A percentile compares a stretch with the other conserved stretches of the same genome.
Conservation (phyloP, 2,797 vertebrate genomes). For the Fringilla coelebs region DNA sequence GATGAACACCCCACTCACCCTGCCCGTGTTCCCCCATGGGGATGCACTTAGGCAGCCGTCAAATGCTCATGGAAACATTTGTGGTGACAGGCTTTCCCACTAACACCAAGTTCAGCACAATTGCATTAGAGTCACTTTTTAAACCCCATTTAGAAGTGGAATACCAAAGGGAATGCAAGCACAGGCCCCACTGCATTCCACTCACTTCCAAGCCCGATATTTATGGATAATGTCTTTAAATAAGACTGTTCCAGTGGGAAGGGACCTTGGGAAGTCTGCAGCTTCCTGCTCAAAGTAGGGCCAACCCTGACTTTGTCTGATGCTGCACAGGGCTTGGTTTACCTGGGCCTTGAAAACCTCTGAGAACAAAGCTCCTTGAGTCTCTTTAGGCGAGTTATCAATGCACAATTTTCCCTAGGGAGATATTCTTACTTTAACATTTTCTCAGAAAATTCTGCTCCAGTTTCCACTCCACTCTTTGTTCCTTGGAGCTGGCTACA, state of each 20-base stretch:
- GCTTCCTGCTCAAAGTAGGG: not conserved
- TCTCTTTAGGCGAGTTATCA: not conserved
- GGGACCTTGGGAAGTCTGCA: not conserved
- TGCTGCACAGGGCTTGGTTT: not conserved
- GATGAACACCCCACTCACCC: not conserved
- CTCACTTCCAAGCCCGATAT: not conserved
- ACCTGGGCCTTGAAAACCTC: not conserved
- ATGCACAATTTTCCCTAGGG: not conserved
- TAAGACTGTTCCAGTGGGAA: not conserved
- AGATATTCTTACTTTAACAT: not conserved
- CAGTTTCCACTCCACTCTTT: not conserved
- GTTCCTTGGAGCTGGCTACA: not conserved
- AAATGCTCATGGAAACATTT: not conserved
- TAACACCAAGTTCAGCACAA: not conserved
- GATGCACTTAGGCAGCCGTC: not conserved
- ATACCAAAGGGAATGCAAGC: not conserved
- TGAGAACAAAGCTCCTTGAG: not conserved
- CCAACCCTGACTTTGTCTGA: not conserved
- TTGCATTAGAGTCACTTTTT: not conserved
- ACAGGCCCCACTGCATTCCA: fast-evolving
- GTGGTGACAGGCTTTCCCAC: not conserved
- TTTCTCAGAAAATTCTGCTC: not conserved
- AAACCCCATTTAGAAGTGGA: not conserved
- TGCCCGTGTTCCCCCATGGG: fast-evolving
- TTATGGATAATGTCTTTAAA: not conserved